phyloP scores from a whole-genome alignment of 2,797 vertebrate species.

The Gobionotothen gibberifrons region DNA sequence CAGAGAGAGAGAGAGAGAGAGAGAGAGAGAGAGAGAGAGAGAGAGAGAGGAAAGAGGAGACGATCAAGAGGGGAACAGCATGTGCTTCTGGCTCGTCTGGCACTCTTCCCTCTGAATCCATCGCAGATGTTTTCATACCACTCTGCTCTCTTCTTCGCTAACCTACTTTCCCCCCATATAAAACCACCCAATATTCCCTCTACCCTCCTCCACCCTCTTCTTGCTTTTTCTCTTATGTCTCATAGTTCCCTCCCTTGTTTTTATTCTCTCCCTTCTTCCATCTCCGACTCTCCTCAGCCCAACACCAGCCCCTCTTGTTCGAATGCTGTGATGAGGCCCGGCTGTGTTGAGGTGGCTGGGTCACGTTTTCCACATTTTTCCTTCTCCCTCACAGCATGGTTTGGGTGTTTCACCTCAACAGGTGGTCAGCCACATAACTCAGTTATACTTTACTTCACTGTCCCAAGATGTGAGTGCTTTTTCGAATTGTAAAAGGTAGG shows the following conservation, averaged over 20 bases:
- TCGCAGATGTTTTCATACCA: slow-evolving; percentile 78
- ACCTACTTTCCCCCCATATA: slow-evolving; percentile 55
- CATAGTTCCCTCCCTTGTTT: slow-evolving; percentile 20
- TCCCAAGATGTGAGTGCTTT: slow-evolving; percentile 5
- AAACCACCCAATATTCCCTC: slow-evolving; percentile 32
- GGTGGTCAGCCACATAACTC: slow-evolving; percentile 14
- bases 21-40: slow-evolving; percentile 3
- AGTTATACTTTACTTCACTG: background rate
- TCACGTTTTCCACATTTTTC: slow-evolving; percentile 59
- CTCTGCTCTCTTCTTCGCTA: slow-evolving; percentile 50
- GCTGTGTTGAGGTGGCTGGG: background rate
- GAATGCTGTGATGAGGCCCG: slow-evolving; percentile 3
- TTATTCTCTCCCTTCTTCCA: slow-evolving; percentile 2
- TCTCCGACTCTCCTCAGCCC: slow-evolving; percentile 6
- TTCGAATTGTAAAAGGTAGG: slow-evolving; percentile 5
- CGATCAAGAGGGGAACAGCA: slow-evolving; percentile 74
- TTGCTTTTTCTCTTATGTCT: slow-evolving; percentile 27
- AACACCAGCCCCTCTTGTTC: slow-evolving; percentile 18
- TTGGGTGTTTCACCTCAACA: slow-evolving; percentile 21
- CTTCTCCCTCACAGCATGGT: slow-evolving; percentile 18
- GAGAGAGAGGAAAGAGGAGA: slow-evolving; percentile 21
- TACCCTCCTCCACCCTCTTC: slow-evolving; percentile 23
- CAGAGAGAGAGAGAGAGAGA: slow-evolving; percentile 27
- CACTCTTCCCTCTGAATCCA: slow-evolving; percentile 57
- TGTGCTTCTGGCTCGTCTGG: slow-evolving; percentile 79